A percentile compares a stretch with the other conserved stretches of the same genome.
These are phyloP conservation scores for Halyomorpha halys DNA, from an alignment of 1,140 invertebrate species.

Conservation along the genomic window DNA sequence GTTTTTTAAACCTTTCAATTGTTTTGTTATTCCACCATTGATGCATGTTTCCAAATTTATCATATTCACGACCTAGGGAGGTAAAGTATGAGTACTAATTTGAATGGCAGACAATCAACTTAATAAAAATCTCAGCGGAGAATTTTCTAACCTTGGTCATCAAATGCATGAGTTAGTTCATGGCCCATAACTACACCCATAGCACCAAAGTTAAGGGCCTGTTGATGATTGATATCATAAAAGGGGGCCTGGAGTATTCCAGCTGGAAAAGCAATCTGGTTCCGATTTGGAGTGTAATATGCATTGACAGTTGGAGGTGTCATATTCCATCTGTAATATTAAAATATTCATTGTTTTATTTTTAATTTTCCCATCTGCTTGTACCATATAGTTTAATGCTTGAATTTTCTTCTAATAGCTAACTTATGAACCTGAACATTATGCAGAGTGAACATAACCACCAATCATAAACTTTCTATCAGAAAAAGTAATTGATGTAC, in stretches of 20 bases:
- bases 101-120: neutral
- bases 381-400: too few species aligned
- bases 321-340: constrained; percentile 60
- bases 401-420: too few species aligned
- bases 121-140: neutral
- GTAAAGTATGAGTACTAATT: neutral
- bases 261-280: constrained; percentile 93
- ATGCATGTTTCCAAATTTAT: constrained; percentile 86
- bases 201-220: constrained; percentile 86
- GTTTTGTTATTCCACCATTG: constrained; percentile 97
- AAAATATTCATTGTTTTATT: too few species aligned
- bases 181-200: constrained; percentile 96
- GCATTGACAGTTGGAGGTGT: constrained; percentile 94
- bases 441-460: too few species aligned
- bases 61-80: constrained; percentile 65
- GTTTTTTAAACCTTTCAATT: constrained; percentile 75
- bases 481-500: too few species aligned
- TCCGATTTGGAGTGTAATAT: constrained; percentile 96
- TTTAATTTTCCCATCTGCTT: too few species aligned
- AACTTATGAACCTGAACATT: too few species aligned
- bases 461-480: too few species aligned
- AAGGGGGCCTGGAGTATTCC: constrained; percentile 91
- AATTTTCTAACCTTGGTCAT: constrained; percentile 67
- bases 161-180: constrained; percentile 89
- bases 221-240: constrained; percentile 80